Base-by-base conservation (phyloP, 1,140 invertebrate genomes). In the Tenebrio molitor region DNA sequence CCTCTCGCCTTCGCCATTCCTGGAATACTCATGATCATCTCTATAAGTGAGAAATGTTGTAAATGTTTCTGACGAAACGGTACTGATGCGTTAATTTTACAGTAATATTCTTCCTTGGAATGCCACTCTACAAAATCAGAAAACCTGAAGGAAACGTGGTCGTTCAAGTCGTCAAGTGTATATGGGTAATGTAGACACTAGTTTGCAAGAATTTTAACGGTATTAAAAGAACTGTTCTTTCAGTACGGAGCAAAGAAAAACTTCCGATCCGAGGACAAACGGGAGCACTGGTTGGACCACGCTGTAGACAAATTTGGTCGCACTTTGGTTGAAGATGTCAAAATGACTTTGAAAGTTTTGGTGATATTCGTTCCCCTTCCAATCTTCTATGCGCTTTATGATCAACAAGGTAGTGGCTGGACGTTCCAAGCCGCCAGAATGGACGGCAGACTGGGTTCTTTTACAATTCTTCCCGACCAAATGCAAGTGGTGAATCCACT, bases 1-100 rank as follows among this genome's bases (percentile, higher is more conserved):
- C 91, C 95, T 0, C 80, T 98, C 64, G 96, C 97, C 0, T 99
- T 99, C 84, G 93, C 95, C 1, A 89, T 98, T 2, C 96, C 97
- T 0, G 93, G 95, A 6, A 74, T 93, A 53, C 85, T 97, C 0
- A 96, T 97, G 95, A 80, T 94, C 7, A 63, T 92, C 17, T 93
- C 95, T 1, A 87, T 95, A 53, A 78, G 93, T 94, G 86, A 88
- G 86, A 21, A 34, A 65, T 21, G 19, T 77, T 39, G 36, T 39
- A n/a, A n/a, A n/a, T n/a, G n/a, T n/a, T n/a, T n/a, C n/a, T n/a
- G n/a, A n/a, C n/a, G n/a, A n/a, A n/a, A n/a, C n/a, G n/a, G n/a
- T n/a, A n/a, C n/a, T n/a, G n/a, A n/a, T n/a, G n/a, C 12, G 36
- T 12, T 39, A 2, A 39, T n/a, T 39, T 89, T 88, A 77, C 83